These are phyloP conservation scores for Xenentodon cancila DNA, from an alignment of 2,797 vertebrate species.

Conservation along the genomic window DNA sequence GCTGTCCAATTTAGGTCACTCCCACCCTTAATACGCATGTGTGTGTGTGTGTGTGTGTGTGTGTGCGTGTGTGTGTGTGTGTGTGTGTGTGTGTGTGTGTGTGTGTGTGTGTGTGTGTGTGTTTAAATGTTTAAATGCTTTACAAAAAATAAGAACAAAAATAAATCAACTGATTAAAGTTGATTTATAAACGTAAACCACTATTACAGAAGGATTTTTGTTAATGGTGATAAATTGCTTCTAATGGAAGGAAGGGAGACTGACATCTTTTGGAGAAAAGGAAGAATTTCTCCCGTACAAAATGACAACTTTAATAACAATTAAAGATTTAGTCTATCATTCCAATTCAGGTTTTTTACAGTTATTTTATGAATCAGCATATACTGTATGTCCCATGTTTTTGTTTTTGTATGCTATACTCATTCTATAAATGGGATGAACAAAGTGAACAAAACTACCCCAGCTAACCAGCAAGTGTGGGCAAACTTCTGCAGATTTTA, in stretches of 20 bases:
- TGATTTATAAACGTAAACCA: constrained; percentile 28
- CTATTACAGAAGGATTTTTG: constrained; percentile 53
- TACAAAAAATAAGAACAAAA: constrained; percentile 1
- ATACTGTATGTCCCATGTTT: not conserved
- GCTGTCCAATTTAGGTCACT: constrained; percentile 56
- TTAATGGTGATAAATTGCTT: constrained; percentile 51
- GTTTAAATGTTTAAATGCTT: constrained; percentile 1
- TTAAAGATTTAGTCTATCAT: constrained; percentile 3
- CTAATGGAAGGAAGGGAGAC: constrained; percentile 33
- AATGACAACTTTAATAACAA: constrained; percentile 22
- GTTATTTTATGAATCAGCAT: not conserved
- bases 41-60: constrained; percentile 15
- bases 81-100: not conserved
- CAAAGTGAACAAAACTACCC: not conserved
- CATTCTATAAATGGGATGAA: not conserved
- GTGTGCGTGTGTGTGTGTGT: constrained; percentile 15
- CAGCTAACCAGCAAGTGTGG: not conserved
- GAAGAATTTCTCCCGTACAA: constrained; percentile 7
- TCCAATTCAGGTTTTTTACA: not conserved
- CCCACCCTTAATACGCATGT: constrained; percentile 61
- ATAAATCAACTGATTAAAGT: constrained; percentile 20
- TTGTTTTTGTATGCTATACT: not conserved
- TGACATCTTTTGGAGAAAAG: constrained; percentile 20
- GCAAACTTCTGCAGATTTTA: not conserved
- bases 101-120: constrained; percentile 16